Percentiles rank a stretch among this genome's conserved stretches.
Evolutionary conservation across 2,113 vertebrate species (phyloP).

Genomic region (Prietella phreatophila): DNA sequence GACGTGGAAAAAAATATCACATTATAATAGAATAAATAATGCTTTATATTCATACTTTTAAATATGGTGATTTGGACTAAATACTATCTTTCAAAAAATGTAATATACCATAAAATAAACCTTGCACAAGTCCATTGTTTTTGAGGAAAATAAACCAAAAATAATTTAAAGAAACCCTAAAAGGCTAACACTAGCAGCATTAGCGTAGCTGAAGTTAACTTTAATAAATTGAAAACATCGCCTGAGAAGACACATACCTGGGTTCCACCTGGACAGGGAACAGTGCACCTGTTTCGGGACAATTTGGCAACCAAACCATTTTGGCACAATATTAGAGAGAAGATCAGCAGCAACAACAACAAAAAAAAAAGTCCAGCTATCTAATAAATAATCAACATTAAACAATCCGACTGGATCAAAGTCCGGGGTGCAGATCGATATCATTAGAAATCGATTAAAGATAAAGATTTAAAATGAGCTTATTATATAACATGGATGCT

Average conservation of each 20-base stretch:
- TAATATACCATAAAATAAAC: conserved; percentile 52
- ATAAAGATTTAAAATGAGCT: neutral
- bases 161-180: conserved; percentile 14
- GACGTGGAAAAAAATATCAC: conserved; percentile 52
- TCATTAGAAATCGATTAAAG: neutral
- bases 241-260: conserved; percentile 56
- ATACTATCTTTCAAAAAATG: conserved; percentile 56
- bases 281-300: conserved; percentile 47
- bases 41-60: conserved; percentile 55
- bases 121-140: conserved; percentile 45
- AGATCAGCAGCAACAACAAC: conserved; percentile 28
- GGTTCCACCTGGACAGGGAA: conserved; percentile 46
- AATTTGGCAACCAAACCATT: conserved; percentile 48
- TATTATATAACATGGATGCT: neutral
- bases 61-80: conserved; percentile 57
- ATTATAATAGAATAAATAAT: conserved; percentile 59
- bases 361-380: neutral
- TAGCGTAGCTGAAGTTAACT: conserved; percentile 30
- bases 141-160: conserved; percentile 30
- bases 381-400: conserved; percentile 11
- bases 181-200: conserved; percentile 51
- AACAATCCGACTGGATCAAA: conserved; percentile 7
- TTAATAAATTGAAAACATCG: conserved; percentile 45
- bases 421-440: neutral
- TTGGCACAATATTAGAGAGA: conserved; percentile 45